These are phyloP conservation scores for Kuschelorhynchus macadamiae DNA, from an alignment of 2,888 invertebrate species.

Conservation along the genomic window DNA sequence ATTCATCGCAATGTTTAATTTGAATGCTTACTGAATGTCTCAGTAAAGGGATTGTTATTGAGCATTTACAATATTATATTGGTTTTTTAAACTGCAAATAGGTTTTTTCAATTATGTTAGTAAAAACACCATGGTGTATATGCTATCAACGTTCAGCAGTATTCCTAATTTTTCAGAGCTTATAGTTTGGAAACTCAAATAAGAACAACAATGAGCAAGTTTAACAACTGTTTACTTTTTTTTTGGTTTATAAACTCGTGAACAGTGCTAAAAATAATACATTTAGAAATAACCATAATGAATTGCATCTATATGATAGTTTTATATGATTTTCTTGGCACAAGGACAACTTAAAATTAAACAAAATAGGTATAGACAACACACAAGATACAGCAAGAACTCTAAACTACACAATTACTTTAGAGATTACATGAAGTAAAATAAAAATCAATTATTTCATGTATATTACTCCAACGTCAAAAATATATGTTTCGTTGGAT, in stretches of 20 bases:
- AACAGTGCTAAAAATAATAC: constrained; percentile 51
- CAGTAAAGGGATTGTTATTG: too few relatives aligned
- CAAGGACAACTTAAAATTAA: constrained; percentile 49
- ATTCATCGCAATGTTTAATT: too few relatives aligned
- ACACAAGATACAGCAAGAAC: constrained; percentile 64
- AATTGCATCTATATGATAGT: constrained; percentile 22
- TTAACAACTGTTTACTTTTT: constrained; percentile 56
- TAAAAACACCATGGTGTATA: too few relatives aligned
- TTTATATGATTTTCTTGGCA: constrained; percentile 37
- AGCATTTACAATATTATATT: too few relatives aligned
- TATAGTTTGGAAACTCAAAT: constrained; percentile 55
- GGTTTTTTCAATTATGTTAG: too few relatives aligned
- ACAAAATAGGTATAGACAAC: constrained; percentile 52
- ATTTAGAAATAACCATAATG: constrained; percentile 35
- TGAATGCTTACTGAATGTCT: too few relatives aligned
- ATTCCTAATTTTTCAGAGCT: constrained; percentile 21
- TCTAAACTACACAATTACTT: constrained; percentile 66
- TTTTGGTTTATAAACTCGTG: constrained; percentile 50
- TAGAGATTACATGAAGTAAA: constrained; percentile 41
- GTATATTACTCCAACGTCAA: constrained; percentile 22
- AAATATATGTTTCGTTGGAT: background rate
- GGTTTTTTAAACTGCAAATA: too few relatives aligned
- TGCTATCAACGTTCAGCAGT: background rate
- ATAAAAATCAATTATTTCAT: constrained; percentile 51
- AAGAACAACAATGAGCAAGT: constrained; percentile 66